phyloP scores from a whole-genome alignment of 2,888 invertebrate genomes.

The Euphydryas editha region DNA sequence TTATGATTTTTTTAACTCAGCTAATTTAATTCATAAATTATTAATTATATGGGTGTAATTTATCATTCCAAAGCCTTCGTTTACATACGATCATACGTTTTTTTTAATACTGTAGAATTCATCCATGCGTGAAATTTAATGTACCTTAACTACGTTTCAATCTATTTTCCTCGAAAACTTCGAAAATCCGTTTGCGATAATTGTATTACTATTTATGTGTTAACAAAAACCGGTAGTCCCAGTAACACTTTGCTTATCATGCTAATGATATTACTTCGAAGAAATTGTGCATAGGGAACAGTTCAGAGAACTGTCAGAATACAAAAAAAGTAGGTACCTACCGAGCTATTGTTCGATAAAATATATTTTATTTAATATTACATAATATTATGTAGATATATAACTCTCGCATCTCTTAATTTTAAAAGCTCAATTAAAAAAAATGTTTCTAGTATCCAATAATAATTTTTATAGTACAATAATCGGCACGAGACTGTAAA shows the following conservation, averaged over 20 bases:
- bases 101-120: not conserved
- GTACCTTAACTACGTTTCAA: not conserved
- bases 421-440: too few species aligned
- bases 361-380: not conserved
- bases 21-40: too few species aligned
- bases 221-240: not conserved
- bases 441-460: too few species aligned
- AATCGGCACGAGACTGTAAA: not conserved
- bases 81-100: too few species aligned
- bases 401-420: too few species aligned
- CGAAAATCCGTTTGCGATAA: not conserved
- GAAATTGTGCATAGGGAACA: conserved; percentile 4
- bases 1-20: too few species aligned
- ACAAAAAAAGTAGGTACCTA: too few species aligned
- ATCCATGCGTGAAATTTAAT: not conserved
- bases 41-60: too few species aligned
- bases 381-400: too few species aligned
- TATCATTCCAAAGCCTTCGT: too few species aligned
- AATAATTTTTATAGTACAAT: too few species aligned
- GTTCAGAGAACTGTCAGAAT: not conserved
- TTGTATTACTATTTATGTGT: not conserved
- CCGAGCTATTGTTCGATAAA: not conserved
- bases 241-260: not conserved
- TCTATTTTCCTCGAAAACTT: not conserved
- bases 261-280: conserved; percentile 1